Base-by-base conservation (phyloP, 2,888 invertebrate genomes). In the Uropetala carovei region DNA sequence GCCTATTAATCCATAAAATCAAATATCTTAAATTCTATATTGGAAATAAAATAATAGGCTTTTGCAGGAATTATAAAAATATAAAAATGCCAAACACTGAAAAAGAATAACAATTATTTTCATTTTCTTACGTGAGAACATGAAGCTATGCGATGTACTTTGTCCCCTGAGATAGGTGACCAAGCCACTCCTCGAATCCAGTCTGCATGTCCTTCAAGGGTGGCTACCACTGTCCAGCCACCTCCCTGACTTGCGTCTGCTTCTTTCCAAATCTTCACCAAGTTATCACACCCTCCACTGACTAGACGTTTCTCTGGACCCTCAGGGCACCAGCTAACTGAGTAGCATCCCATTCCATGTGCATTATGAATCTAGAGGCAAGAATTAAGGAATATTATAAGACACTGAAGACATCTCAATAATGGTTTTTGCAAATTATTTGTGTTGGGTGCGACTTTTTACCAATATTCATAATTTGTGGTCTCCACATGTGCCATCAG, bases 131-230 rank as follows among this genome's bases (percentile, higher is more conserved):
- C 89, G n/a, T 89, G 89, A 43, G 89, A 89, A 56, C 89, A 89
- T 8, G 89, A 68, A 10, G 89, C 89, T 18, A 89, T 89, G n/a
- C 89, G 89, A 89, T 89, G 43, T 5, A 89, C 89, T 89, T 89
- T 89, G n/a, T 89, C 89, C 10, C 98, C 98, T 94, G 99, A 96
- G 83, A 98, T 97, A 0, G 99, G 99, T 10, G 99, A 99, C 99
- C 99, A 99, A 5, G 99, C 99, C 0, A 99, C 99, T 95, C 99
- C 99, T 93, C 99, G 96, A 18, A 99, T 99, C 99, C 99, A 99
- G 95, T 99, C 99, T 93, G 98, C 98, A 95, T 99, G 99, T 93
- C 98, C 98, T 95, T 99, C 99, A 14, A 99, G 95, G 94, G 98
- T 98, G 93, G 97, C 97, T 94, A 99, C 99, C 95, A 99, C 99